These are phyloP conservation scores for Eufriesea mexicana DNA, from an alignment of 1,140 invertebrate species.

Conservation along the genomic window DNA sequence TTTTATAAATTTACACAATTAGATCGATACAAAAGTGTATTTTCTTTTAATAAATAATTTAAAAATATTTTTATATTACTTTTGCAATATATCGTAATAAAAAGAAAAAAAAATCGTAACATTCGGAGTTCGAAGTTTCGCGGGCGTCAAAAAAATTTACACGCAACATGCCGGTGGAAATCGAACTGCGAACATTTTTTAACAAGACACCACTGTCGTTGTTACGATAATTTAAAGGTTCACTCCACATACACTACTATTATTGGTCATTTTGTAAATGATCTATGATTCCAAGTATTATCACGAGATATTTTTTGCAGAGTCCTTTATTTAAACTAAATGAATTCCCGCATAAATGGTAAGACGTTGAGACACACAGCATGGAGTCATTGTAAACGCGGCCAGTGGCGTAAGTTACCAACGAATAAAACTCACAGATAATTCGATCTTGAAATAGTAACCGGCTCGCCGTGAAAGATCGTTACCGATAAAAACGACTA, in stretches of 20 bases:
- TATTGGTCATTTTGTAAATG: neutral
- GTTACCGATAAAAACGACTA: conserved; percentile 27
- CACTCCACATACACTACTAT: conserved; percentile 12
- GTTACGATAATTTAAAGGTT: conserved; percentile 18
- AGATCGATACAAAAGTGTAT: neutral
- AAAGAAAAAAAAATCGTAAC: neutral
- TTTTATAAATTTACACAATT: neutral
- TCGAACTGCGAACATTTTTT: conserved; percentile 55
- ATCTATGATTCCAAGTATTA: neutral
- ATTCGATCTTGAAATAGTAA: conserved; percentile 34
- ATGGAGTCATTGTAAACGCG: conserved; percentile 71
- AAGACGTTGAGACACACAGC: conserved; percentile 37
- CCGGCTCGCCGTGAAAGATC: conserved; percentile 19
- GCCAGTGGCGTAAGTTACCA: conserved; percentile 67
- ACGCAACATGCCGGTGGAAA: conserved; percentile 52
- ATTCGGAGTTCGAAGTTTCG: conserved; percentile 50
- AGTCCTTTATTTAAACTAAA: conserved; percentile 60
- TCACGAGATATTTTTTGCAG: neutral
- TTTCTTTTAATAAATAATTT: neutral
- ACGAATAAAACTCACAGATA: conserved; percentile 58
- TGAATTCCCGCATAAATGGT: conserved; percentile 66
- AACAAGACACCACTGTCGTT: conserved; percentile 51
- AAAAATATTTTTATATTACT: neutral
- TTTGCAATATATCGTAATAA: no score
- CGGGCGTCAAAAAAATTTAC: conserved; percentile 51